Percentiles rank a stretch among this genome's conserved stretches.
phyloP scores from a whole-genome alignment of 1,140 invertebrate species.

The Myzus persicae region DNA sequence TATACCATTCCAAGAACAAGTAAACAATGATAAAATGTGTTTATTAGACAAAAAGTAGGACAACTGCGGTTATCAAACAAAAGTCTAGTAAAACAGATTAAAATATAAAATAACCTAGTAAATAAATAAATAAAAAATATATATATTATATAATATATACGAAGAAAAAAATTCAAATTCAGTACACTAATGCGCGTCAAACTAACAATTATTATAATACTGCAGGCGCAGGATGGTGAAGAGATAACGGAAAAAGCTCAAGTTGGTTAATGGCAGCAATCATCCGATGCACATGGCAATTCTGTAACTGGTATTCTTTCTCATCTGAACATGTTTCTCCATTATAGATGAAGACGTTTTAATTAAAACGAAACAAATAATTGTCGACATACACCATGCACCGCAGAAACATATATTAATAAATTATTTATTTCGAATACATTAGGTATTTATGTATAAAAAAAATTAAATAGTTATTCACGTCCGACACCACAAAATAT shows the following conservation, averaged over 20 bases:
- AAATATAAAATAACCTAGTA: slow-evolving; percentile 45
- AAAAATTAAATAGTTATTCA: slow-evolving; percentile 18
- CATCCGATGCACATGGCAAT: neutral
- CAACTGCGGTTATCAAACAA: slow-evolving; percentile 51
- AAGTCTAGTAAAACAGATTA: slow-evolving; percentile 53
- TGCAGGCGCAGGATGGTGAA: neutral
- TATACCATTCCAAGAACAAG: neutral
- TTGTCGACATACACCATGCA: neutral
- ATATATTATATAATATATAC: slow-evolving; percentile 10
- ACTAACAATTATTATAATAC: slow-evolving; percentile 46
- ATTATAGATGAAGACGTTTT: neutral
- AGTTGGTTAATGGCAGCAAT: neutral
- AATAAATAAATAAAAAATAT: slow-evolving; percentile 38
- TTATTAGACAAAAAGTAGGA: slow-evolving; percentile 57
- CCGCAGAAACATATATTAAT: slow-evolving; percentile 26
- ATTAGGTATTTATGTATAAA: slow-evolving; percentile 13
- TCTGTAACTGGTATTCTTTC: neutral
- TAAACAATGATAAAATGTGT: slow-evolving; percentile 57
- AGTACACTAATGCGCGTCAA: slow-evolving; percentile 38
- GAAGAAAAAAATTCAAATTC: slow-evolving; percentile 33
- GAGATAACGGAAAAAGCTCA: neutral
- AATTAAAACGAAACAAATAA: neutral
- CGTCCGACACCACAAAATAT: slow-evolving; percentile 31
- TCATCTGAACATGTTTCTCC: neutral
- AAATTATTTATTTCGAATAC: slow-evolving; percentile 29